Base-by-base conservation (phyloP, 2,797 vertebrate genomes). In the Hozukius guyotensis region DNA sequence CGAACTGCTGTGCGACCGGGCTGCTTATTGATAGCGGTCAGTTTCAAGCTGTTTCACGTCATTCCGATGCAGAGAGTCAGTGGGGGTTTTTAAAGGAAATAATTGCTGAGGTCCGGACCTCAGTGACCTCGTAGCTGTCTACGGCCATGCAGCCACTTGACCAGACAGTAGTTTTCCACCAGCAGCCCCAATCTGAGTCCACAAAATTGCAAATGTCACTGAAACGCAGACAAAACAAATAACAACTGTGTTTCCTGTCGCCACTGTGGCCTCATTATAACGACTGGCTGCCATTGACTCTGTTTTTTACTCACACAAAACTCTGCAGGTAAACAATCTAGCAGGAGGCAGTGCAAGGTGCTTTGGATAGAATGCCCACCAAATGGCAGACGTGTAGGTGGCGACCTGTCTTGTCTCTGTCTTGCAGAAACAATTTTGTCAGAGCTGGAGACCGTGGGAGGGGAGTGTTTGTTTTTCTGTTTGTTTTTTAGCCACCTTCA, bases 191-290 rank as follows among this genome's bases (percentile, higher is more conserved):
- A 18, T 14, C 8, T 36, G n/a, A 75, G 38, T 52, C 52, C 71
- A 55, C 25, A 9, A 36, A 53, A 53, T 60, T 38, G 25, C 46
- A 69, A 73, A 73, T 78, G 75, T 74, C 78, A 67, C n/a, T 13
- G 22, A 24, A 72, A 31, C 56, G 46, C 75, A 55, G 27, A 68
- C 49, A 66, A 31, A 68, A 53, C 57, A 70, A 77, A 78, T 53
- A 67, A 75, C 20, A 34, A 14, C 55, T 65, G 27, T 49, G 74
- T 75, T 60, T 63, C 22, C 63, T 73, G 66, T 72, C 72, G 14
- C 42, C 42, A 16, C 46, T 32, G 75, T 53, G 71, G 65, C 52
- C 76, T 82, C 68, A 82, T 87, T 87, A 77, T 25, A 77, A 72
- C 1, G 3, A 60, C 55, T 13, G 34, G 29, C 55, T 49, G 64